phyloP scores from a whole-genome alignment of 2,888 invertebrate genomes.

The Tipula unca region DNA sequence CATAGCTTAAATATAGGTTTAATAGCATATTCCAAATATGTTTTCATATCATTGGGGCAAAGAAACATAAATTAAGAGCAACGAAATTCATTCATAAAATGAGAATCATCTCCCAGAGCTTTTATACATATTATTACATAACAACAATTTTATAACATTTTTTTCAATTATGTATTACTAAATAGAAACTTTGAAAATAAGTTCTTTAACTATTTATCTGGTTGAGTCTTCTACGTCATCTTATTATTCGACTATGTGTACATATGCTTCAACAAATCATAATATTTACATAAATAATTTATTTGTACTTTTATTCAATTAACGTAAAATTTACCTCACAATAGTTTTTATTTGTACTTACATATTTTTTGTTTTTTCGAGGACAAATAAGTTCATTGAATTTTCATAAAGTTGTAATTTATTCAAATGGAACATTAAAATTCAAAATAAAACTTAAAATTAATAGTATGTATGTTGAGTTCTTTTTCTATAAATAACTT shows the following conservation, averaged over 20 bases:
- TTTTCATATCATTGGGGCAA: neutral
- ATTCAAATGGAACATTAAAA: neutral
- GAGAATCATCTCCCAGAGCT: neutral
- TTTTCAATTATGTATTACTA: neutral
- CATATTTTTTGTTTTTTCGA: neutral
- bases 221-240: neutral
- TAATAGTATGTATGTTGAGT: neutral
- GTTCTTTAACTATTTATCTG: neutral
- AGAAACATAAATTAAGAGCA: neutral
- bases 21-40: neutral
- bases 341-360: neutral
- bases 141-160: neutral
- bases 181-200: neutral
- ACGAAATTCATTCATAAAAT: neutral
- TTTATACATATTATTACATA: neutral
- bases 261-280: neutral
- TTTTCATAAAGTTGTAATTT: neutral
- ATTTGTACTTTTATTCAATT: neutral
- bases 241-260: neutral
- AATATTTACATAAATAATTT: neutral
- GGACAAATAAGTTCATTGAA: neutral
- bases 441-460: neutral
- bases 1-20: too few relatives aligned
- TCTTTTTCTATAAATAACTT: neutral
- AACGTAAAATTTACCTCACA: slow-evolving; percentile 8